Evolutionary conservation across 92 coral and sea anemone genomes (phyloP).

Genomic region (Phenganax stokvisi): DNA sequence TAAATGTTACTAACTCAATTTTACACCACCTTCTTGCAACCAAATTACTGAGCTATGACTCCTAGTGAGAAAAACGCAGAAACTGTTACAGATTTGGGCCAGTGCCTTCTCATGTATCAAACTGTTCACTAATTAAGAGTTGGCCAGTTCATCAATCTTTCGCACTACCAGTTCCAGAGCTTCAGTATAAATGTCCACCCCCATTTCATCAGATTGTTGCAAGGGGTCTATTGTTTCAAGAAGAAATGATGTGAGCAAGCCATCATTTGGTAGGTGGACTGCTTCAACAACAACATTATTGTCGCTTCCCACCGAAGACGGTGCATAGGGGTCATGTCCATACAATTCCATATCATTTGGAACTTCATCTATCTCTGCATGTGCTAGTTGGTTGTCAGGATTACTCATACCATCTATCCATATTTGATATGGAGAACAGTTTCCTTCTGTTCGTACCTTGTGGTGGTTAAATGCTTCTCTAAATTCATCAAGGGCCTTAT

Average conservation of each 20-base stretch:
- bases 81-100: not conserved
- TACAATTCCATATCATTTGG: constrained; percentile 20
- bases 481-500: constrained; percentile 25
- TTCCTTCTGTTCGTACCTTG: constrained; percentile 31
- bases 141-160: constrained; percentile 6
- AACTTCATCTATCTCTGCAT: constrained; percentile 26
- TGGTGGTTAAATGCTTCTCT: constrained; percentile 36
- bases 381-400: constrained; percentile 41
- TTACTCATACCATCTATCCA: constrained; percentile 45
- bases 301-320: constrained; percentile 6
- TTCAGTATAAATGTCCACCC: constrained; percentile 45
- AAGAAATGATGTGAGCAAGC: constrained; percentile 50
- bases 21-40: too few species aligned
- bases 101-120: not conserved
- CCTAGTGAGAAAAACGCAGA: not conserved
- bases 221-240: constrained; percentile 51
- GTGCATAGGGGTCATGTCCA: constrained; percentile 22
- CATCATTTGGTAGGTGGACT: constrained; percentile 39
- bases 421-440: constrained; percentile 36
- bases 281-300: constrained; percentile 20
- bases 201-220: constrained; percentile 44
- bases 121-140: constrained; percentile 5
- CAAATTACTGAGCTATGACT: not conserved
- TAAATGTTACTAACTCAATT: too few species aligned
- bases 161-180: constrained; percentile 41